Evolutionary conservation across 2,797 vertebrate species (phyloP).

Genomic region (Podargus strigoides): DNA sequence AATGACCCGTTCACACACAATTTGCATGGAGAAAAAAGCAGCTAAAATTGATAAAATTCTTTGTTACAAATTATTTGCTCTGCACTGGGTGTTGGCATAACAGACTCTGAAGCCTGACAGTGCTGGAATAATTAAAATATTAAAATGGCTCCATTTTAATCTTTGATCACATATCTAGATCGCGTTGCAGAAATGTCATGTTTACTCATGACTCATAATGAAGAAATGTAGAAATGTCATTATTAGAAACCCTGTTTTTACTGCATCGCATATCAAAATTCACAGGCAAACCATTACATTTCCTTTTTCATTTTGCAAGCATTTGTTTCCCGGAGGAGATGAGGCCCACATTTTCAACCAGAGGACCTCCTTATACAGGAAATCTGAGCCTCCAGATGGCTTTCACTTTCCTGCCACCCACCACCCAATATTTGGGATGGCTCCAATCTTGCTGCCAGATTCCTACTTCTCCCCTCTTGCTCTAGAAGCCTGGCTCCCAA

Average conservation of each 20-base stretch:
- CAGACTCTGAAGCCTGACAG: constrained; percentile 5
- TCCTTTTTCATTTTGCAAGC: constrained; percentile 42
- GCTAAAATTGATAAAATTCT: constrained; percentile 63
- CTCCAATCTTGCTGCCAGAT: constrained; percentile 56
- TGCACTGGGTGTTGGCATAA: constrained; percentile 9
- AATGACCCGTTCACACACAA: constrained; percentile 43
- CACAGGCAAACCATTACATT: constrained; percentile 42
- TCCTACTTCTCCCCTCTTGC: constrained; percentile 50
- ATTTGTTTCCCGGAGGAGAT: constrained; percentile 49
- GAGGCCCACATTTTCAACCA: constrained; percentile 49
- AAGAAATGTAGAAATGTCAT: constrained; percentile 63
- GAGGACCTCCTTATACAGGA: constrained; percentile 54
- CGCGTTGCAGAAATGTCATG: constrained; percentile 50
- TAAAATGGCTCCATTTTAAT: constrained; percentile 48
- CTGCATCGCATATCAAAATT: constrained; percentile 60
- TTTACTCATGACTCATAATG: constrained; percentile 61
- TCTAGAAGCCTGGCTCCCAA: constrained; percentile 47
- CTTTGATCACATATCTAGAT: constrained; percentile 52
- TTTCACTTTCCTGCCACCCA: constrained; percentile 56
- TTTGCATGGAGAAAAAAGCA: constrained; percentile 13
- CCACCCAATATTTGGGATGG: constrained; percentile 52
- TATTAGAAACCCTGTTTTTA: constrained; percentile 60
- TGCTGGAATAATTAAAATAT: constrained; percentile 49
- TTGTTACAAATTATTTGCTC: constrained; percentile 67
- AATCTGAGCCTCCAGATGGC: constrained; percentile 61